Evolutionary conservation across 2,888 invertebrate species (phyloP).

Genomic region (Pecten maximus): DNA sequence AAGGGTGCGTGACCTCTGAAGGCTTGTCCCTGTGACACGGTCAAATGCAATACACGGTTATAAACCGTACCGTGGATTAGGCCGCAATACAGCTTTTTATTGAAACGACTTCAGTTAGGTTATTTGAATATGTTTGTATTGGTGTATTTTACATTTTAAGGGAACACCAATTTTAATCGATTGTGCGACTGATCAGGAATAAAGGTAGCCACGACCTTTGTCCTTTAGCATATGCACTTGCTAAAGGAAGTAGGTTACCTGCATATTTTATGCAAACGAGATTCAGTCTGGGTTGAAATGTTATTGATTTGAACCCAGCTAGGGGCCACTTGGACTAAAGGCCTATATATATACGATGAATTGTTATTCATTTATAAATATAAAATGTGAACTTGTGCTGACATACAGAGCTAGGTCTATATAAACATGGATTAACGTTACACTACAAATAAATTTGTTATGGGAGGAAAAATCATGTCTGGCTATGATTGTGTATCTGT

Average conservation of each 20-base stretch:
- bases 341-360: neutral
- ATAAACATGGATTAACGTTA: neutral
- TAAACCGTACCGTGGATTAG: neutral
- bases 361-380: neutral
- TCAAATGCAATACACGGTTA: constrained; percentile 54
- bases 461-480: too few relatives aligned
- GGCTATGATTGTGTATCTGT: too few relatives aligned
- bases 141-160: neutral
- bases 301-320: constrained; percentile 29
- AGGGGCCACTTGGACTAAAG: constrained; percentile 16
- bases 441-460: too few relatives aligned
- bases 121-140: neutral
- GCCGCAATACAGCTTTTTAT: neutral
- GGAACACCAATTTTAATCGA: constrained; percentile 55
- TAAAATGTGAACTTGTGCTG: neutral
- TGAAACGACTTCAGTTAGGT: neutral
- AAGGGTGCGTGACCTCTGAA: constrained; percentile 78
- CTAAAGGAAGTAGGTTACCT: constrained; percentile 71
- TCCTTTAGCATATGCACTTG: constrained; percentile 74
- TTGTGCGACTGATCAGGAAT: constrained; percentile 45
- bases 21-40: constrained; percentile 75
- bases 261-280: constrained; percentile 80
- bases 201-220: constrained; percentile 72
- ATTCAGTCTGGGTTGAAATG: constrained; percentile 49
- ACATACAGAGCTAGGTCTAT: neutral